Evolutionary conservation across 2,888 invertebrate species (phyloP).

Genomic region (Drosophila cognata): DNA sequence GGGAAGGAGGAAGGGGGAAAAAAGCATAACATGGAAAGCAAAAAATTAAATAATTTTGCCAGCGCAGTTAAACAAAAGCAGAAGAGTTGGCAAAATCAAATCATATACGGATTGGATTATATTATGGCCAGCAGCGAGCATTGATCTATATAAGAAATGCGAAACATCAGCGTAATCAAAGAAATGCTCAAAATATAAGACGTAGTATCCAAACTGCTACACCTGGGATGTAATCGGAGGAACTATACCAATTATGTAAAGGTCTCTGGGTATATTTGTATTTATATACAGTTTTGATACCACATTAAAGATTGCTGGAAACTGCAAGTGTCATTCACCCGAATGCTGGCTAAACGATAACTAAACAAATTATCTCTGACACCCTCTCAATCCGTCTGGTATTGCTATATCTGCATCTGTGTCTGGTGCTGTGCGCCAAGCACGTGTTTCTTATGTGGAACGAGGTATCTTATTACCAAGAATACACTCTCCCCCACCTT

Average conservation of each 20-base stretch:
- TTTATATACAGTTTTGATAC: conserved; percentile 2
- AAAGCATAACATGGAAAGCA: background rate
- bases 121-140: conserved; percentile 37
- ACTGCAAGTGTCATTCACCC: conserved; percentile 53
- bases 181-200: conserved; percentile 33
- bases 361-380: conserved; percentile 17
- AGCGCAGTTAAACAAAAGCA: conserved; percentile 33
- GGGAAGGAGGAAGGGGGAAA: conserved; percentile 3
- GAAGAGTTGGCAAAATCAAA: conserved; percentile 41
- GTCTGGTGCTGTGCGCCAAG: conserved; percentile 12
- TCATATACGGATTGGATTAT: conserved; percentile 22
- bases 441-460: conserved; percentile 36
- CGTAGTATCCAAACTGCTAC: conserved; percentile 30
- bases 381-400: conserved; percentile 6
- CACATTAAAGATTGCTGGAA: conserved; percentile 16
- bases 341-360: conserved; percentile 23
- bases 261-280: background rate
- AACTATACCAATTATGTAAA: background rate
- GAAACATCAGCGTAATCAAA: conserved; percentile 71
- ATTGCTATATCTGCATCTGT: background rate
- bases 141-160: conserved; percentile 69
- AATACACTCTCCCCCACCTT: background rate
- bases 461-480: conserved; percentile 32
- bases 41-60: conserved; percentile 20
- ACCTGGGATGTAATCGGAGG: conserved; percentile 30